A percentile compares a stretch with the other conserved stretches of the same genome.
Evolutionary conservation across 2,888 invertebrate species (phyloP).

Genomic region (Plebejus anna): DNA sequence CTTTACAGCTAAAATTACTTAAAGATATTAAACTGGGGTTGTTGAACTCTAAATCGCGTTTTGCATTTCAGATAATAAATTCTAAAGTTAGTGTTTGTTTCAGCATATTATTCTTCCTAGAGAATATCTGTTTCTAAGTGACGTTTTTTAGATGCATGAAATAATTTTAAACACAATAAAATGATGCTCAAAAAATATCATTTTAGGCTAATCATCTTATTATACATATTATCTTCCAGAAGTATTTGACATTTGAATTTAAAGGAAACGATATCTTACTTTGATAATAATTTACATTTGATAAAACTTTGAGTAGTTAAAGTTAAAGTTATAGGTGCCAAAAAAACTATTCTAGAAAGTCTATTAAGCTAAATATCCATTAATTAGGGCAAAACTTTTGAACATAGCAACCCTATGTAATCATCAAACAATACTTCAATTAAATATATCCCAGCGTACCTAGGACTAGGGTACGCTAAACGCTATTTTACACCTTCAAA

Average conservation of each 20-base stretch:
- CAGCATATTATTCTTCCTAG: constrained; percentile 4
- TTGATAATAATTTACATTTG: too few relatives aligned
- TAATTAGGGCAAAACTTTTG: neutral
- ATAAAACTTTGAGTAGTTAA: too few relatives aligned
- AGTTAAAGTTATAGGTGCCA: too few relatives aligned
- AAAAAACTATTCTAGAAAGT: neutral
- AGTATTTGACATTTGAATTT: neutral
- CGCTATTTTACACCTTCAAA: constrained; percentile 32
- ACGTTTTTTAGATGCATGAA: neutral
- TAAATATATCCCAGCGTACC: neutral
- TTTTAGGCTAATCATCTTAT: neutral
- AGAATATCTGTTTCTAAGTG: neutral
- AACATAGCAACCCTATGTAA: neutral
- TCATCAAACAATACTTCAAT: neutral
- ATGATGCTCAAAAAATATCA: too few relatives aligned
- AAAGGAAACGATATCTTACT: too few relatives aligned
- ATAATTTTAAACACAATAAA: too few relatives aligned
- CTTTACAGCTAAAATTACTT: constrained; percentile 22
- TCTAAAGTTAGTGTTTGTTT: constrained; percentile 7
- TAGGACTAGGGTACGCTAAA: neutral
- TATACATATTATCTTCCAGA: neutral
- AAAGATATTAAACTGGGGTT: constrained; percentile 17
- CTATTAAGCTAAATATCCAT: neutral
- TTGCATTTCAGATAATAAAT: constrained; percentile 13
- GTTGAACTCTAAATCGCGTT: constrained; percentile 11